Percentiles rank a stretch among this genome's conserved stretches.
Evolutionary conservation across 2,113 vertebrate genomes (phyloP).

Genomic region (Dasyornis broadbenti): DNA sequence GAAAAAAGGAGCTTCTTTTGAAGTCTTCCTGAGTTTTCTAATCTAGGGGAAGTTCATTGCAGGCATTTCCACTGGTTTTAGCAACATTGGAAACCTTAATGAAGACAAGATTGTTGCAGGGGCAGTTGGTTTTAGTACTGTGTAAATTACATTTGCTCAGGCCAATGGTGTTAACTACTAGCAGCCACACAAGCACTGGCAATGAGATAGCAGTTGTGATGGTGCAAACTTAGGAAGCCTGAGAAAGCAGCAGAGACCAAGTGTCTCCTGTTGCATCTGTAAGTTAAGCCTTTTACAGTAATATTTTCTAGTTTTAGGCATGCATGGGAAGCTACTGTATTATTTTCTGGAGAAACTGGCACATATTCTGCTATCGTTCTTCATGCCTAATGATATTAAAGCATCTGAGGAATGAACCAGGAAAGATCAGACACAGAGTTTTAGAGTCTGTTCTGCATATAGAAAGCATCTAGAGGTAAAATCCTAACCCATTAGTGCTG

Average conservation of each 20-base stretch:
- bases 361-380: neutral
- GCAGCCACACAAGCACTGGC: neutral
- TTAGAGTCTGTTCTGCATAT: neutral
- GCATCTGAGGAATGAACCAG: neutral
- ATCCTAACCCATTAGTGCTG: neutral
- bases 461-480: neutral
- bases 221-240: neutral
- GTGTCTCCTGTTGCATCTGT: neutral
- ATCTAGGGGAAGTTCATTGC: neutral
- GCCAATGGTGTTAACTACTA: neutral
- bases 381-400: neutral
- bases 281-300: neutral
- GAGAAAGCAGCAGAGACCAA: neutral
- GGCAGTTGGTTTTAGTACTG: neutral
- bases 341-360: neutral
- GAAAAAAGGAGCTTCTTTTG: neutral
- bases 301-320: neutral
- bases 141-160: conserved; percentile 4
- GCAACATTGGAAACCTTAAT: neutral
- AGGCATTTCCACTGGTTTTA: neutral
- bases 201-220: neutral
- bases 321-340: neutral
- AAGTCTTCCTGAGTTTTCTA: neutral
- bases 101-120: neutral
- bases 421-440: neutral